Base-by-base conservation (phyloP, 1,140 invertebrate genomes). In the Eueides isabella region DNA sequence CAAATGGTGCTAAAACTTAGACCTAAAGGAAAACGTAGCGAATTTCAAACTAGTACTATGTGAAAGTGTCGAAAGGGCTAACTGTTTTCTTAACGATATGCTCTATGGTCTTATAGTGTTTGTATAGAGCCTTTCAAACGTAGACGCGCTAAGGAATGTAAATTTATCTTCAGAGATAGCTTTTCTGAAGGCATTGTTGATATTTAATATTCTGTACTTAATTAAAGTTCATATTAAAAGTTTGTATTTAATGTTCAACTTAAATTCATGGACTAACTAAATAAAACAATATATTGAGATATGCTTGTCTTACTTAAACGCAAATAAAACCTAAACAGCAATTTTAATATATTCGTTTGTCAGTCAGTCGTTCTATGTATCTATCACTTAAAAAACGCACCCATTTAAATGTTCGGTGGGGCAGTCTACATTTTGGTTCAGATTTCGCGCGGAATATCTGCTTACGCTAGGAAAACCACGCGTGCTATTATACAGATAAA, bases 11-110 rank as follows among this genome's bases (percentile, higher is more conserved):
- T 0, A 9, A 55, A 23, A 55, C 23, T 26, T 55, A 23, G 1
- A 5, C 11, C 48, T 55, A 41, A 63, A 63, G 55, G 65, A 67
- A 73, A 73, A 63, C 72, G 72, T 68, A 63, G 28, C 72, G 66
- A 73, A 68, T 73, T 67, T 29, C 19, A 67, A 73, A 73, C 55
- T 33, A 73, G n/a, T 48, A 28, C 7, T 41, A 7, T 44, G 66
- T 73, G 72, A 67, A 68, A 73, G 72, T 33, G 12, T 72, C 28
- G 16, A 30, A 38, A 61, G 72, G 65, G 65, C 38, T 35, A 26
- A 44, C 31, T 4, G n/a, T 64, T 71, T 71, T 64, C 62, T 62
- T 64, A 26, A 55, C 26, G 23, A 55, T 26, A 11, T 55, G 9
- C 48, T 55, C n/a, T 48, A 48, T 23, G n/a, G 23, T 7, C 3